Evolutionary conservation across 2,888 invertebrate genomes (phyloP).

Genomic region (Azorinus chamasolen): DNA sequence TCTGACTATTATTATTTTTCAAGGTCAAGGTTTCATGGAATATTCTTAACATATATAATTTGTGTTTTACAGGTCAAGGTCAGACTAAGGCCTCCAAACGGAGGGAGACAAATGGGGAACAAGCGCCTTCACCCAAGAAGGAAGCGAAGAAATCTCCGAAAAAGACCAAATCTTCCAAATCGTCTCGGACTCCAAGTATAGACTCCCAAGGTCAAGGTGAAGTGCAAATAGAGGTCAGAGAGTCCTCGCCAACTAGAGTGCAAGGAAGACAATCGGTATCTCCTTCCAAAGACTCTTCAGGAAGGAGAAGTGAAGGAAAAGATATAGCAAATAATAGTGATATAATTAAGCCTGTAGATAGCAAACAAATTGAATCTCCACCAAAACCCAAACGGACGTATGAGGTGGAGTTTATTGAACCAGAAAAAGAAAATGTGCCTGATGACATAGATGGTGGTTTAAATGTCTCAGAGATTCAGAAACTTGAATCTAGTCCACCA

Average conservation of each 20-base stretch:
- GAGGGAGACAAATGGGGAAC: constrained; percentile 69
- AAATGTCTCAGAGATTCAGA: constrained; percentile 64
- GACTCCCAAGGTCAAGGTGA: constrained; percentile 56
- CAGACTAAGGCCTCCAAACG: constrained; percentile 74
- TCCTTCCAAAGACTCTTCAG: neutral
- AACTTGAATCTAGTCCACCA: constrained; percentile 62
- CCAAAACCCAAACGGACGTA: constrained; percentile 63
- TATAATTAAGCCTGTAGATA: constrained; percentile 24
- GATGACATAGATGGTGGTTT: constrained; percentile 40
- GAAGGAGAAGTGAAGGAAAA: neutral
- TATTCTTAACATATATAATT: no score
- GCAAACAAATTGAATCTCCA: constrained; percentile 55
- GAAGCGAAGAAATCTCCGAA: constrained; percentile 75
- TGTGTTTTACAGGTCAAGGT: constrained; percentile 73
- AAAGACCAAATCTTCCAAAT: constrained; percentile 44
- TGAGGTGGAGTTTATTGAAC: constrained; percentile 62
- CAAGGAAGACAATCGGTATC: constrained; percentile 18
- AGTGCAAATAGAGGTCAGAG: constrained; percentile 58
- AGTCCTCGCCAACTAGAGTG: constrained; percentile 46
- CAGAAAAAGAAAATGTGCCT: constrained; percentile 73
- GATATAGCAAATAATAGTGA: constrained; percentile 17
- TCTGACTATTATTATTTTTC: no score
- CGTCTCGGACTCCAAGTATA: constrained; percentile 60
- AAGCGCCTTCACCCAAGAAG: constrained; percentile 70
- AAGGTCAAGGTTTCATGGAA: no score